Evolutionary conservation across 2,888 invertebrate species (phyloP), one percentile per base, ranked within the genome.

Genomic region (Stenchaetothrips biformis): DNA sequence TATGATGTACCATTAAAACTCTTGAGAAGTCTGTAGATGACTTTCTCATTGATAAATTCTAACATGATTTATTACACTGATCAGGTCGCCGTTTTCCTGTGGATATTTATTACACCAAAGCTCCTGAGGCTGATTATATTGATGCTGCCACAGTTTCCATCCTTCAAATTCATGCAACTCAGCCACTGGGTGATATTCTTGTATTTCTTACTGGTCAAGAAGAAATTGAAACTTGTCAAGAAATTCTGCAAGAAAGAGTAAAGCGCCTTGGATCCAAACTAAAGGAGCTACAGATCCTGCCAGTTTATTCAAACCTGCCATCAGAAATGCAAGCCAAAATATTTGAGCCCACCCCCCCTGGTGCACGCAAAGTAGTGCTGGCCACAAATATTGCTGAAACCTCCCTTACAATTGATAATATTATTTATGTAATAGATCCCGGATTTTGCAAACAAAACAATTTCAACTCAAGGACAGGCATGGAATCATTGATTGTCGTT

Each of bases 351-450:
- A 99, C 99, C 0, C 99, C 99, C 74, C 95, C 95, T 11, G 95
- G 96, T 82, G 97, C 99, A 0, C 90, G 99, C 82, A 99, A 99
- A 90, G 91, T 89, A 16, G 94, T 99, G 11, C 88, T 99, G 78
- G 99, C 99, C 0, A 99, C 99, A 25, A 99, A 99, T 86, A 99
- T 99, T 85, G 99, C 99, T 0, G 99, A 99, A 89, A 99, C 99
- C 0, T 99, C 99, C 2, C 89, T 99, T 53, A 99, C 99, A 0
- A 99, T 99, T 84, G 99, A 99, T 86, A 99, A 99, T 84, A 99
- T 99, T 83, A 93, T 97, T 82, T 99, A 97, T 88, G 99, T 99
- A 0, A 98, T 99, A 83, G 99, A 99, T 89, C 98, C 99, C n/a
- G 99, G 99, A 0, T 99, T 98, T 88, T 96, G 97, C 78, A 99